Percentiles rank a stretch among this genome's conserved stretches.
phyloP scores from a whole-genome alignment of 2,888 invertebrate species.

The Drosophila yooni region DNA sequence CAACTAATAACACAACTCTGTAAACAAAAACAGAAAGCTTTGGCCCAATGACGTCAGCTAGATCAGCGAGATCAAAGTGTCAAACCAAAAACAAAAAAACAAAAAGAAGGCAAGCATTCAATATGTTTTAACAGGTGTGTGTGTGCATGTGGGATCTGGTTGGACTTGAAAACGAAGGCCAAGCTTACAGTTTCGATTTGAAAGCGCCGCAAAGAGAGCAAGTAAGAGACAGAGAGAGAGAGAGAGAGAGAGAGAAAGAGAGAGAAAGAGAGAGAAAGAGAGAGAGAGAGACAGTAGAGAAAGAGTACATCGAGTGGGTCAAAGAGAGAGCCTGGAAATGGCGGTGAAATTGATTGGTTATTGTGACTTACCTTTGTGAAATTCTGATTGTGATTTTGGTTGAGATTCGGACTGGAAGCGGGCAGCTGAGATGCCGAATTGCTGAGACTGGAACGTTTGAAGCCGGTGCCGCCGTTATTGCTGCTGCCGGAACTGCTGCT shows the following conservation, averaged over 20 bases:
- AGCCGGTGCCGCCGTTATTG: slow-evolving; percentile 49
- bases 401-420: slow-evolving; percentile 43
- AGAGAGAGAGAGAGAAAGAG: slow-evolving; percentile 1
- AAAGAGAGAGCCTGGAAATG: background rate
- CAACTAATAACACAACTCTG: background rate
- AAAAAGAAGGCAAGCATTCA: slow-evolving; percentile 1
- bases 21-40: slow-evolving; percentile 3
- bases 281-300: background rate
- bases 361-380: slow-evolving; percentile 65
- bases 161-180: slow-evolving; percentile 72
- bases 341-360: slow-evolving; percentile 31
- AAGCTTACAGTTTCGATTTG: slow-evolving; percentile 34
- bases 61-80: slow-evolving; percentile 19
- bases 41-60: slow-evolving; percentile 27
- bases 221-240: slow-evolving; percentile 1
- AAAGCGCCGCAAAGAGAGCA: slow-evolving; percentile 12
- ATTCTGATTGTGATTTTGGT: slow-evolving; percentile 48
- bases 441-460: slow-evolving; percentile 67
- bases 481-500: slow-evolving; percentile 51
- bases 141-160: slow-evolving; percentile 60
- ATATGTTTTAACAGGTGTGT: slow-evolving; percentile 25
- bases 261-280: slow-evolving; percentile 1
- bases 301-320: slow-evolving; percentile 1
- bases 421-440: slow-evolving; percentile 66
- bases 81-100: slow-evolving; percentile 2